Evolutionary conservation across 2,888 invertebrate genomes (phyloP), one percentile per base, ranked within the genome.

Genomic region (Drosophila fungiperda): DNA sequence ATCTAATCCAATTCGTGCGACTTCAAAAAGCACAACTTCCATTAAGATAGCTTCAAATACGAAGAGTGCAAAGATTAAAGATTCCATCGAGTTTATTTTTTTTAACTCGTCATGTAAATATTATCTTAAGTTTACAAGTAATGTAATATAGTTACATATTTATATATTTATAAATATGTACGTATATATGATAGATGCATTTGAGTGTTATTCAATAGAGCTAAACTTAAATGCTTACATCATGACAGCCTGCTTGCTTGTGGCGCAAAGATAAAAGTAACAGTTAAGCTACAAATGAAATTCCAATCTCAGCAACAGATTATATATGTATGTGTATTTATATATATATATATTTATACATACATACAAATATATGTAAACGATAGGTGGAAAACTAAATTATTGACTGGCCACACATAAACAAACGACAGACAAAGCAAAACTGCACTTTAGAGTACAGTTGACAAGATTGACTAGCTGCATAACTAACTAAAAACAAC

Each of bases 391-490:
- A 52, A 66, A 73, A 58, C 52, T 61, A 42, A 54, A 62, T 60
- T 65, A 73, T 62, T 67, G 52, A 53, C 67, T 73, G 40, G 12
- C 48, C 32, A 61, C 33, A 55, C 29, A 59, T 35, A 66, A 40
- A 74, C 54, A 74, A 68, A 64, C 59, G 33, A 45, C 35, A 61
- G 45, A 45, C 45, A 54, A 61, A 65, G 57, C 57, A 71, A 74
- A 80, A 62, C 55, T 54, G 66, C 69, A 66, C 42, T 66, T 66
- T 62, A 66, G 71, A 69, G 90, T 91, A 91, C 91, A 91, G 90
- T 91, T 91, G 90, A 87, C 91, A 91, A 90, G 91, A 91, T 91
- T 87, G 90, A 91, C 91, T 90, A 78, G 77, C 82, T 68, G 82
- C 60, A 70, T 62, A 70, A 78, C 79, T 68, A 80, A 77, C 80